phyloP scores from a whole-genome alignment of 2,113 vertebrate genomes.

The Butorides virescens region DNA sequence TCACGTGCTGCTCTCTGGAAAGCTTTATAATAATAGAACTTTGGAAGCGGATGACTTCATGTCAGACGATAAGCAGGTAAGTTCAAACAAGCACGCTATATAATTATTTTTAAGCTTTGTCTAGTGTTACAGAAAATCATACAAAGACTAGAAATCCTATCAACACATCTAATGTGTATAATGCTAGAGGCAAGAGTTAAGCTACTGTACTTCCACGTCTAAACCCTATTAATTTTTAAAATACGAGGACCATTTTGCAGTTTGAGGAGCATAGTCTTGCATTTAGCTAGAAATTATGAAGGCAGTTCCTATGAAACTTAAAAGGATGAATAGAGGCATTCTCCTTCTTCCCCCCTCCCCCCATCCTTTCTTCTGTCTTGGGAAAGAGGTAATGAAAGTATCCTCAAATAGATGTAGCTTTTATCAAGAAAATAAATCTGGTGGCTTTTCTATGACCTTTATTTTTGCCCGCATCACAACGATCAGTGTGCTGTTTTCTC shows the following conservation, averaged over 20 bases:
- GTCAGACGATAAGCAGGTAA: slow-evolving; percentile 83
- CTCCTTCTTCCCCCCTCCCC: accelerated
- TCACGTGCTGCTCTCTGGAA: slow-evolving; percentile 77
- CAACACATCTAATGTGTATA: neutral
- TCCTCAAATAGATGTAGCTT: neutral
- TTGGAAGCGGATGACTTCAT: slow-evolving; percentile 83
- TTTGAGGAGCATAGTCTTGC: neutral
- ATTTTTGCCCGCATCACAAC: neutral
- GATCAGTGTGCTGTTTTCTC: neutral
- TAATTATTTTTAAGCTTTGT: neutral
- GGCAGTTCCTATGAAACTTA: neutral
- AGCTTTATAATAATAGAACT: slow-evolving; percentile 74
- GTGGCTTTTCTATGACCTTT: neutral
- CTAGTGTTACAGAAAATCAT: neutral
- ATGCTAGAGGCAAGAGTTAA: neutral
- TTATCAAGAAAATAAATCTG: neutral
- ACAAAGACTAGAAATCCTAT: neutral
- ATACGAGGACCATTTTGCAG: neutral
- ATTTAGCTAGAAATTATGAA: neutral
- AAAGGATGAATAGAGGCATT: neutral
- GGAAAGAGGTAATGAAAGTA: neutral
- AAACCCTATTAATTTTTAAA: neutral
- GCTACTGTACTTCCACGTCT: neutral
- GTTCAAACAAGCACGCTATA: neutral
- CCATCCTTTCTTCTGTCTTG: neutral